Evolutionary conservation across 2,113 vertebrate species (phyloP), one percentile per base, ranked within the genome.

Genomic region (Notarius quadriscutis): DNA sequence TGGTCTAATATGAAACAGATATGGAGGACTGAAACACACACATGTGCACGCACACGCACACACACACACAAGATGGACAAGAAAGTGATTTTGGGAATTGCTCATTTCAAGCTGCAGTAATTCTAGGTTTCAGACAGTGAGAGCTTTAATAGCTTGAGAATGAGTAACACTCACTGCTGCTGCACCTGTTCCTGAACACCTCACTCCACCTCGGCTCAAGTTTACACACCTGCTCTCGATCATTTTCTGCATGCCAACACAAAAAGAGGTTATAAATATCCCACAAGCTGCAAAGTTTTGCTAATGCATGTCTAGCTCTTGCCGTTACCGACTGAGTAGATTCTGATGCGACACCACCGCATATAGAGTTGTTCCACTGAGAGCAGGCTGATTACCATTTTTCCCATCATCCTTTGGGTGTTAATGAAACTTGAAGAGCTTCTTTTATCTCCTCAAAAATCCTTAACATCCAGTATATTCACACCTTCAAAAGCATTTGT

Each of bases 211-310:
- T 81, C 57, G 48, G 57, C 79, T 81, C 57, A 81, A 11, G 34
- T 81, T 41, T 62, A 81, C 58, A 81, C 79, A 81, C 57, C 57
- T 81, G 30, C 30, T 81, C 79, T 81, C 30, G 11, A 57, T 81
- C 79, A 62, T 62, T 60, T 58, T 34, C 57, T 57, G 62, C 57
- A 60, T 30, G 10, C 8, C 53, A 11, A 22, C 79, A 81, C 77
- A 22, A 22, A 80, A 20, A n/a, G 10, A 22, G 15, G 75, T 79
- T 60, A 81, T 81, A 60, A 81, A 81, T 81, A 81, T 10, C 55
- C 53, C 53, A 20, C 78, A 20, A 11, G 57, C 55, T 81, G 79
- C 55, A 41, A 22, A 57, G 48, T 11, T 20, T 75, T 27, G 51
- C 78, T 30, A 58, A 58, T 20, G 78, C 78, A 58, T 2, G 25